Base-by-base conservation (phyloP, 1,140 invertebrate species). In the Ylistrum balloti region DNA sequence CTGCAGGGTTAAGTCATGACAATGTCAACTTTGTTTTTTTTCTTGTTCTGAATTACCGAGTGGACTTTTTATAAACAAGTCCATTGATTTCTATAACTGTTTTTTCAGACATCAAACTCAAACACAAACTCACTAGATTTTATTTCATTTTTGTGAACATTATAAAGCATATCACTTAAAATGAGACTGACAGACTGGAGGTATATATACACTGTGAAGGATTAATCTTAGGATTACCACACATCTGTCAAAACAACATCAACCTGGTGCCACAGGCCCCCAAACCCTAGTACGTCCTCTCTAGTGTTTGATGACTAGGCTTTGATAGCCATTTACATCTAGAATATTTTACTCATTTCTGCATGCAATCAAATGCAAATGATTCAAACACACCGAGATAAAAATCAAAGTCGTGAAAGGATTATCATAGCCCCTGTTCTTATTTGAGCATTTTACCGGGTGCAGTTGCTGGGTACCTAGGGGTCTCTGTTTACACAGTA, bases 351-450 rank as follows among this genome's bases (percentile, higher is more conserved):
- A 74, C 56, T 74, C 9, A 74, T 74, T 74, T 74, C 13, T 13
- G 22, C 56, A 28, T 28, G 56, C 56, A 74, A 74, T 74, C 56
- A 74, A 74, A 74, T 74, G 56, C 1, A n/a, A 74, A 74, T 74
- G 56, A 74, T n/a, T 74, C 56, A 74, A 74, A 17, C 56, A 74
- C 22, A 28, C 17, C 5, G 56, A 28, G 56, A 74, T 74, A 74
- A 74, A 74, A 74, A 74, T 74, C 56, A 74, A 74, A 74, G 56
- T 74, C 22, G 56, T 28, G 56, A 74, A 28, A 74, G n/a, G n/a
- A 74, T 74, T 28, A 74, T n/a, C 22, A 28, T 11, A 74, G 56
- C 22, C 56, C 22, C 5, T 7, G 22, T 74, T 74, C 9, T 74
- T 28, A 22, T 9, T 5, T 22, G 56, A 74, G 56, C 22, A 28